Percentiles rank a stretch among this genome's conserved stretches.
Evolutionary conservation across 2,888 invertebrate species (phyloP).

Genomic region (Monopis laevigella): DNA sequence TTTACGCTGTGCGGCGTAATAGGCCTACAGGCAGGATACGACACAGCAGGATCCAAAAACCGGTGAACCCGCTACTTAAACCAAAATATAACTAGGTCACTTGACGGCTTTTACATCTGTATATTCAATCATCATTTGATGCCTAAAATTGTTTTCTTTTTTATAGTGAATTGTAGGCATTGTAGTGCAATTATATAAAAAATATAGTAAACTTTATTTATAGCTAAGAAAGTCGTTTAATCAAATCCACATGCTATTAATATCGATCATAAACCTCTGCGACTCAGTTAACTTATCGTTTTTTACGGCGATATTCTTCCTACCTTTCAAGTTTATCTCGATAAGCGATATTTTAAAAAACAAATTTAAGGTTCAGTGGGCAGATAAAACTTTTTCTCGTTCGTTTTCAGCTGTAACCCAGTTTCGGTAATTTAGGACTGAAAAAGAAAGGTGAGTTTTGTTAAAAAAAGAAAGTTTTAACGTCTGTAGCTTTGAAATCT

Average conservation of each 20-base stretch:
- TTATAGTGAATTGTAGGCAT: neutral
- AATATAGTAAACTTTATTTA: neutral
- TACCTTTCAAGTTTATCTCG: conserved; percentile 28
- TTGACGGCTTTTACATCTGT: neutral
- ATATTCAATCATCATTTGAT: neutral
- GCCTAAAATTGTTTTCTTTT: neutral
- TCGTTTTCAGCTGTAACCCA: no score
- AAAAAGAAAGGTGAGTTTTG: no score
- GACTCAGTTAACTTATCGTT: neutral
- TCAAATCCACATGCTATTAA: conserved; percentile 11
- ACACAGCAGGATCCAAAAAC: no score
- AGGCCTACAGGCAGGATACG: no score
- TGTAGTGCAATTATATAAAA: neutral
- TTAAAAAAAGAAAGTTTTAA: no score
- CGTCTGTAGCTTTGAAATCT: no score
- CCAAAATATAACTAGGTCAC: no score
- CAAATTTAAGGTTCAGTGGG: conserved; percentile 29
- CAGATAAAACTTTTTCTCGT: conserved; percentile 4
- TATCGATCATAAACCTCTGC: neutral
- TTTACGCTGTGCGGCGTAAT: no score
- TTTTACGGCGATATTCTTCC: neutral
- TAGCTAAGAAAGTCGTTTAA: no score
- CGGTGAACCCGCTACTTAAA: no score
- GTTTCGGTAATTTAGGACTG: no score
- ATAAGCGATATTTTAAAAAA: conserved; percentile 47